Evolutionary conservation across 1,140 invertebrate genomes (phyloP), one percentile per base, ranked within the genome.

Genomic region (Leucophenga varia): DNA sequence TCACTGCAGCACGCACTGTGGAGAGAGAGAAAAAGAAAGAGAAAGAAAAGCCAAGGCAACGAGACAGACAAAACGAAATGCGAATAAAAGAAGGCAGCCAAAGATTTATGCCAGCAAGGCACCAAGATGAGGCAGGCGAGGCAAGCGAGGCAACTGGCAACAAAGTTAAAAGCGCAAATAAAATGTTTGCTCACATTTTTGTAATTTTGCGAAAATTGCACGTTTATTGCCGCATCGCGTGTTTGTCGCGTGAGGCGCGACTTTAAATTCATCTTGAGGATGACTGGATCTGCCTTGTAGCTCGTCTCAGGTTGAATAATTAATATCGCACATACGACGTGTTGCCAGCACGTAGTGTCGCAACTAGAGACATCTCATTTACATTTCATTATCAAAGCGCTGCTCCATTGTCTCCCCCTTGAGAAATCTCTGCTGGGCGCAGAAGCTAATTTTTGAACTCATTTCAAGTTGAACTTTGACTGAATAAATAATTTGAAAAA

Each of bases 141-240:
- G n/a, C n/a, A n/a, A n/a, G n/a, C n/a, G n/a, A n/a, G n/a, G n/a
- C n/a, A n/a, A 28, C 18, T 20, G 47, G 56, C 47, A 59, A 54
- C 46, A 52, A 55, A 64, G 55, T 57, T 55, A 52, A 54, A 55
- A 63, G 63, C 36, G 46, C 53, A 68, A 67, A 65, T 65, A 65
- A 65, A 65, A 65, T 65, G 63, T 65, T 59, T 65, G 50, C 63
- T 67, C 53, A 63, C 59, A 65, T 67, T 67, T 65, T 65, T 65
- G 63, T 65, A 67, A 65, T 65, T 67, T 65, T 49, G 43, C 19
- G 32, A 59, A 59, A 65, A 67, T 65, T 54, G 56, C 63, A 50
- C 63, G 53, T 57, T 65, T 67, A 67, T 65, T 67, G 63, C 50
- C 56, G 32, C 32, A 16, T 44, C 50, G 43, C 47, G 58, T 59